Evolutionary conservation across 2,888 invertebrate genomes (phyloP).

Genomic region (Pardosa pseudoannulata): DNA sequence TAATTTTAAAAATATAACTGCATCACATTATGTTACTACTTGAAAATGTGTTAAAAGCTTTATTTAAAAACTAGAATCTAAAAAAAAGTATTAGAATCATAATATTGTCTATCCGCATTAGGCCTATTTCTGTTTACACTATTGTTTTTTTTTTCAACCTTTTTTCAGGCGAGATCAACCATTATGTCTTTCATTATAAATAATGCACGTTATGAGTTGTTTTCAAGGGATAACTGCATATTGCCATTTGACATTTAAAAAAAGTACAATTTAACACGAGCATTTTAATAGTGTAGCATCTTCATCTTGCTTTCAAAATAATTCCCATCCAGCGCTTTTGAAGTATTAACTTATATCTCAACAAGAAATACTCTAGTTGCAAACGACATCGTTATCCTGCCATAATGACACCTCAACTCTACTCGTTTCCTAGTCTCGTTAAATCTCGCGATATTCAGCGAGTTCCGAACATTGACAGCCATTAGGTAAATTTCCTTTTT

Average conservation of each 20-base stretch:
- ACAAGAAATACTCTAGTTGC: slow-evolving; percentile 45
- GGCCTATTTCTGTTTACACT: background rate
- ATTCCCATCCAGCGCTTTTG: slow-evolving; percentile 37
- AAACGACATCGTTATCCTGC: slow-evolving; percentile 69
- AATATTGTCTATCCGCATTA: no score
- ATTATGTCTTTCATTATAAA: background rate
- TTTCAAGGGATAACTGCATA: background rate
- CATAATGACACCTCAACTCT: slow-evolving; percentile 68
- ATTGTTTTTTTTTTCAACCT: background rate
- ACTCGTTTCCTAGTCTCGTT: slow-evolving; percentile 70
- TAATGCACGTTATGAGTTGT: background rate
- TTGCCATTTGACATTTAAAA: background rate
- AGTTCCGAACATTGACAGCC: slow-evolving; percentile 65
- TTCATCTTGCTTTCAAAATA: slow-evolving; percentile 61
- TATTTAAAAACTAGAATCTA: no score
- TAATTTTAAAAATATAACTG: no score
- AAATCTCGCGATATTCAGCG: slow-evolving; percentile 66
- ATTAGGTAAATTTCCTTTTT: slow-evolving; percentile 71
- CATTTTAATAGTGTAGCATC: slow-evolving; percentile 11
- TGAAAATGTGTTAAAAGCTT: no score
- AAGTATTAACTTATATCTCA: slow-evolving; percentile 58
- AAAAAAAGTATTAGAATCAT: no score
- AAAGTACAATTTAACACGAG: background rate
- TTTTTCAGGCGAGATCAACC: background rate
- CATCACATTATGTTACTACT: no score